These are phyloP conservation scores for Drosophila atripex DNA, from an alignment of 2,888 invertebrate genomes.

Conservation along the genomic window DNA sequence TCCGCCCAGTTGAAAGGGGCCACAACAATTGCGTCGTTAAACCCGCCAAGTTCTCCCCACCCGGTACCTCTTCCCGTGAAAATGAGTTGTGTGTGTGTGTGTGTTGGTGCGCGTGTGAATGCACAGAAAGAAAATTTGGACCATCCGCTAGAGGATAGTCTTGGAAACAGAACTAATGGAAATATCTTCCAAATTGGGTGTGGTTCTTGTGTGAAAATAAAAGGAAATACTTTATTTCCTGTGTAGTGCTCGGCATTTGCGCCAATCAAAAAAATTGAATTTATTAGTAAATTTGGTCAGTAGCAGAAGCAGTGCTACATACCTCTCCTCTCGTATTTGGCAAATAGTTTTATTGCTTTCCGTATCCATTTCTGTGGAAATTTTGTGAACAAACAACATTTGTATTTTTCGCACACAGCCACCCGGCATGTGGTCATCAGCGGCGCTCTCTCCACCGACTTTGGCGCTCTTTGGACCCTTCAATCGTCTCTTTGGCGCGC, in stretches of 20 bases:
- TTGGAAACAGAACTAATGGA: neutral
- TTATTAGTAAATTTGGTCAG: conserved; percentile 20
- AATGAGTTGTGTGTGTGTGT: conserved; percentile 14
- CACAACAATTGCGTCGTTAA: conserved; percentile 44
- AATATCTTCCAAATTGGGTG: neutral
- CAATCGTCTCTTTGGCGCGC: conserved; percentile 5
- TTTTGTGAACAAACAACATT: conserved; percentile 21
- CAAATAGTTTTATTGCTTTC: conserved; percentile 17
- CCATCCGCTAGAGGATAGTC: neutral
- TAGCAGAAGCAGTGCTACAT: neutral
- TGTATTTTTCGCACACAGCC: conserved; percentile 55
- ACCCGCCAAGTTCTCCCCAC: conserved; percentile 2
- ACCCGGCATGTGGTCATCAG: conserved; percentile 68
- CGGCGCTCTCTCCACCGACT: conserved; percentile 19
- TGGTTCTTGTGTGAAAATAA: conserved; percentile 4
- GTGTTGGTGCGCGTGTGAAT: conserved; percentile 16
- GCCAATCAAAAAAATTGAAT: conserved; percentile 28
- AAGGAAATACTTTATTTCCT: neutral
- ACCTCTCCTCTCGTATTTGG: neutral
- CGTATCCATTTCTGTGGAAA: conserved; percentile 31
- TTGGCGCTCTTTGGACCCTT: conserved; percentile 11
- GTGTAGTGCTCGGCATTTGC: conserved; percentile 10
- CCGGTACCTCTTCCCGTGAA: conserved; percentile 5
- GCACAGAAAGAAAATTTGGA: neutral
- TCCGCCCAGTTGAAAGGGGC: conserved; percentile 7